Evolutionary conservation across 2,888 invertebrate species (phyloP).

Genomic region (Euplexia lucipara): DNA sequence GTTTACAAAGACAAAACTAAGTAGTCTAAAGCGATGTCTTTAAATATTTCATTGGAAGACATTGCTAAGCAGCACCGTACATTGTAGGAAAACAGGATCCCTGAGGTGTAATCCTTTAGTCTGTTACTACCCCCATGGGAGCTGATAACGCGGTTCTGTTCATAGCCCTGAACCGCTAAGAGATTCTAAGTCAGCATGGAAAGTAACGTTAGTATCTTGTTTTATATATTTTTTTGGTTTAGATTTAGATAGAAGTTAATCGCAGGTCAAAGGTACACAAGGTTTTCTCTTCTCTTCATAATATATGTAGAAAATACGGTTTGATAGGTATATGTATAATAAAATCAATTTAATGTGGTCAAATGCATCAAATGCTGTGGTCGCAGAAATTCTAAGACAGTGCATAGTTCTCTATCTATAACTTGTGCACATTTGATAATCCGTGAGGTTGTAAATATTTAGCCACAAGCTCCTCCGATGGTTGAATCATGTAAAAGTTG

Average conservation of each 20-base stretch:
- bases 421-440: too few relatives aligned
- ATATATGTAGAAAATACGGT: background rate
- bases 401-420: too few relatives aligned
- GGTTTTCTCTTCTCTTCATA: too few relatives aligned
- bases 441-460: too few relatives aligned
- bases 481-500: too few relatives aligned
- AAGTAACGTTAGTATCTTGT: constrained; percentile 20
- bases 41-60: constrained; percentile 47
- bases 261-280: constrained; percentile 5
- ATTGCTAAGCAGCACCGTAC: constrained; percentile 27
- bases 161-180: constrained; percentile 44
- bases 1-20: constrained; percentile 6
- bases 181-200: constrained; percentile 45
- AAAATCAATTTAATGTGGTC: background rate
- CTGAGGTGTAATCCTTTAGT: constrained; percentile 49
- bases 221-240: constrained; percentile 19
- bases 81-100: constrained; percentile 32
- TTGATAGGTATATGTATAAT: too few relatives aligned
- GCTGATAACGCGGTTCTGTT: constrained; percentile 52
- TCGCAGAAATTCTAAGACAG: too few relatives aligned
- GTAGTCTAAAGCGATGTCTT: constrained; percentile 19
- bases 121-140: constrained; percentile 45
- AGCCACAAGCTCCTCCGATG: too few relatives aligned
- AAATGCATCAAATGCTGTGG: too few relatives aligned
- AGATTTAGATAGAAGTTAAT: too few relatives aligned